Conservation (phyloP, 1,140 invertebrate genomes). For the Maniola jurtina region DNA sequence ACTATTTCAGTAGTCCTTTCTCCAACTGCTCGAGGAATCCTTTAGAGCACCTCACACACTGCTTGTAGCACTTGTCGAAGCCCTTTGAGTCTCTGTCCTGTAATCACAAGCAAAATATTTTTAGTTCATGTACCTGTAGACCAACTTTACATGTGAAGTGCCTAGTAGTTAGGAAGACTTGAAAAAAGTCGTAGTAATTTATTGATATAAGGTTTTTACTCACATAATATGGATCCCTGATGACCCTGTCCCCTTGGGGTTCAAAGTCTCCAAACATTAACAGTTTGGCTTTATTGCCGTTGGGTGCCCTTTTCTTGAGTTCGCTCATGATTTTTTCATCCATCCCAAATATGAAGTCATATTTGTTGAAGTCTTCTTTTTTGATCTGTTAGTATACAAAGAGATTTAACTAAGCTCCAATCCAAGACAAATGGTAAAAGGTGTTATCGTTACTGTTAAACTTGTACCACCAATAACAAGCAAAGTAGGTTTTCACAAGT, state of each 20-base stretch:
- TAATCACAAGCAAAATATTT: constrained; percentile 41
- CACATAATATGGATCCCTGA: constrained; percentile 94
- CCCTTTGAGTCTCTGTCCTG: constrained; percentile 82
- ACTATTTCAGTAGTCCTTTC: constrained; percentile 38
- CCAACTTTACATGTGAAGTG: no score
- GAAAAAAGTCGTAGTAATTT: not conserved
- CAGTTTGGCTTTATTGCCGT: constrained; percentile 84
- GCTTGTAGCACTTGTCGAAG: constrained; percentile 87
- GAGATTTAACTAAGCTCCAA: no score
- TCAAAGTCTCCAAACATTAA: constrained; percentile 91
- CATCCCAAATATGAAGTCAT: constrained; percentile 95
- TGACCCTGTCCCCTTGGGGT: constrained; percentile 86
- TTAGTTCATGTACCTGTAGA: no score
- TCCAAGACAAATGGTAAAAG: no score
- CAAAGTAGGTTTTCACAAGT: no score
- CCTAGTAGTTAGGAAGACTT: not conserved
- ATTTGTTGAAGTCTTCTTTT: constrained; percentile 86
- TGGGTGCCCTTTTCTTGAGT: constrained; percentile 81
- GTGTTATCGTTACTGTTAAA: no score
- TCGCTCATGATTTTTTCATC: constrained; percentile 89
- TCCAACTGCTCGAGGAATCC: constrained; percentile 81
- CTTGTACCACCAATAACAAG: no score
- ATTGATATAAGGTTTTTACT: constrained; percentile 43
- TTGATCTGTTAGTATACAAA: constrained; percentile 77
- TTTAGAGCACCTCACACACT: constrained; percentile 83